Evolutionary conservation across 2,113 vertebrate species (phyloP).

Genomic region (Silurus glanis): DNA sequence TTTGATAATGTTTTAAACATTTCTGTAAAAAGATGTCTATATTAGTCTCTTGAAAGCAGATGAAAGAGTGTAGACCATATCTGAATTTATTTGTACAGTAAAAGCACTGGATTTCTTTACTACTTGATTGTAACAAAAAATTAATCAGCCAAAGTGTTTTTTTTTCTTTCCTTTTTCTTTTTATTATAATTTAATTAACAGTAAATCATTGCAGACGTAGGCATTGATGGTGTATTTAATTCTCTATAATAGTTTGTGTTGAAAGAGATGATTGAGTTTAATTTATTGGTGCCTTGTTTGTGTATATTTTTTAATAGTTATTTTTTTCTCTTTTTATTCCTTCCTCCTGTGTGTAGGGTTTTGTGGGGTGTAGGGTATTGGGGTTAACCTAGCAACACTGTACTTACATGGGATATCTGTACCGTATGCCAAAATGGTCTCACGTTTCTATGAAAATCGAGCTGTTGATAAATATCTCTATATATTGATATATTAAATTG

Average conservation of each 20-base stretch:
- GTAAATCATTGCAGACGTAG: constrained; percentile 62
- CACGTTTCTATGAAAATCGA: constrained; percentile 81
- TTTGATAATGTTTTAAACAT: constrained; percentile 83
- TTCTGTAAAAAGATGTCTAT: constrained; percentile 75
- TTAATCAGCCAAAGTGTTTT: constrained; percentile 83
- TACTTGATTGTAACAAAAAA: constrained; percentile 84
- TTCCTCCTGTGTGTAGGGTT: constrained; percentile 59
- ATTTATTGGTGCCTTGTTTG: constrained; percentile 85
- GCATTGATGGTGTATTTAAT: constrained; percentile 71
- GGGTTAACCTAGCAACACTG: constrained; percentile 68
- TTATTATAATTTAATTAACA: constrained; percentile 66
- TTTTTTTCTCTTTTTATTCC: constrained; percentile 55
- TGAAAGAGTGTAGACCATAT: constrained; percentile 74
- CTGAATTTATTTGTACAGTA: constrained; percentile 78
- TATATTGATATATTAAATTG: constrained; percentile 85
- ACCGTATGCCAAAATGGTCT: constrained; percentile 83
- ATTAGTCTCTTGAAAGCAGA: constrained; percentile 67
- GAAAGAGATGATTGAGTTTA: constrained; percentile 66
- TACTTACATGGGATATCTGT: constrained; percentile 79
- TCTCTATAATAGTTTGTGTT: constrained; percentile 70
- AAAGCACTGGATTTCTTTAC: constrained; percentile 81
- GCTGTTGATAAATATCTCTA: constrained; percentile 83
- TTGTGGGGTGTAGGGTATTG: constrained; percentile 30
- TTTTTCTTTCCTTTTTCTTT: constrained; percentile 59
- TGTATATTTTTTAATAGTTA: constrained; percentile 67